Conservation (phyloP, 2,113 vertebrate species). For the Protobothrops mucrosquamatus region DNA sequence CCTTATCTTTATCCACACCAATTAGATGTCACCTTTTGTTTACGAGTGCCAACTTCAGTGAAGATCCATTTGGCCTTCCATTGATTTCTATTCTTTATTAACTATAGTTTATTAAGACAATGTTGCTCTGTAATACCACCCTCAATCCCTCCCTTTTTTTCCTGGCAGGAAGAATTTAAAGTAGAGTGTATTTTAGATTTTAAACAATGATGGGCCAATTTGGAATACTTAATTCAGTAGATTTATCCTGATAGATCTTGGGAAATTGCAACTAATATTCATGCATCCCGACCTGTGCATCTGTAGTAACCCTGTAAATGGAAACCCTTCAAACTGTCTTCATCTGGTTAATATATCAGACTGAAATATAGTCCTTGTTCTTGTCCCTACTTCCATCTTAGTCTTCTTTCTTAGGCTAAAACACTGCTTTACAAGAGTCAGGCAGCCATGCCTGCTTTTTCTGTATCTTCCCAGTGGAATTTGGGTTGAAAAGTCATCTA, state of each 20-base stretch:
- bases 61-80: neutral
- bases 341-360: neutral
- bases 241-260: neutral
- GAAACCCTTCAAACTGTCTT: neutral
- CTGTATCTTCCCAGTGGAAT: neutral
- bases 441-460: neutral
- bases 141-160: neutral
- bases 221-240: neutral
- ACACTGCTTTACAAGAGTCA: neutral
- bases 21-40: neutral
- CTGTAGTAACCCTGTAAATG: neutral
- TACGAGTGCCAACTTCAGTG: neutral
- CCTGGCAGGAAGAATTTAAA: neutral
- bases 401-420: neutral
- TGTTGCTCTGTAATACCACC: neutral
- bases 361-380: neutral
- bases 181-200: neutral
- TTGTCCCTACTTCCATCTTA: neutral
- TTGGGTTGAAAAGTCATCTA: neutral
- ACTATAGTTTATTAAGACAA: neutral
- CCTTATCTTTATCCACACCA: neutral
- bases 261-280: neutral
- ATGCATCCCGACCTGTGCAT: neutral
- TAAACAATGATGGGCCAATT: neutral
- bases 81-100: neutral